Evolutionary conservation across 2,797 vertebrate genomes (phyloP).

Genomic region (Poecilia wingei): DNA sequence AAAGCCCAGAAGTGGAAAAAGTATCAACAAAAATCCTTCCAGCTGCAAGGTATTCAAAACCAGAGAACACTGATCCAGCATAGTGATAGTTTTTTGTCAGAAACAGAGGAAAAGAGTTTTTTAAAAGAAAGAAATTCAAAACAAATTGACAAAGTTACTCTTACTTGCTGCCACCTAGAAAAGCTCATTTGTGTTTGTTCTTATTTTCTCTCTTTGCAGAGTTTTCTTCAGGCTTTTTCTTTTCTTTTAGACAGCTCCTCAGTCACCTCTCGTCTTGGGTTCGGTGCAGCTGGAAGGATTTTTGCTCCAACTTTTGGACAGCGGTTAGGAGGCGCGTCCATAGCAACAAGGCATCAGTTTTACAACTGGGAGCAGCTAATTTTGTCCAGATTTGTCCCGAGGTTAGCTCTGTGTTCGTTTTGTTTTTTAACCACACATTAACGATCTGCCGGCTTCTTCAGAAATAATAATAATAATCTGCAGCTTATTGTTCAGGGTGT

Average conservation of each 20-base stretch:
- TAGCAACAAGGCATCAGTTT: background rate
- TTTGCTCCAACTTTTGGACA: background rate
- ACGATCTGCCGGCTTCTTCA: background rate
- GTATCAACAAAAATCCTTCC: background rate
- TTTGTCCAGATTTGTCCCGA: background rate
- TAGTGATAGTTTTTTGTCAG: too few relatives aligned
- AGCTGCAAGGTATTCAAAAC: background rate
- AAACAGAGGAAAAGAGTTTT: too few relatives aligned
- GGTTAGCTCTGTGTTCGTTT: background rate
- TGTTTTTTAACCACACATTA: background rate
- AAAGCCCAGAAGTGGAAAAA: background rate
- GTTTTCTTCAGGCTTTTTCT: too few relatives aligned
- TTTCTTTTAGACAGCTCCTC: too few relatives aligned
- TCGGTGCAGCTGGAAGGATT: too few relatives aligned
- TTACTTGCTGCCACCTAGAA: too few relatives aligned
- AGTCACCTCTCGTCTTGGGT: too few relatives aligned
- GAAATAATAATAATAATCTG: background rate
- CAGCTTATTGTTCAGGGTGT: background rate
- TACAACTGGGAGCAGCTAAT: background rate
- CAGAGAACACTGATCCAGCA: background rate
- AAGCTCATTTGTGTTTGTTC: too few relatives aligned
- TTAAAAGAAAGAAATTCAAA: too few relatives aligned
- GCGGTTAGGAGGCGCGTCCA: background rate
- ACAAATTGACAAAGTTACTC: too few relatives aligned
- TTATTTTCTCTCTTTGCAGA: too few relatives aligned